A percentile compares a stretch with the other conserved stretches of the same genome.
Evolutionary conservation across 2,113 vertebrate species (phyloP).

Genomic region (Bagarius yarrelli): DNA sequence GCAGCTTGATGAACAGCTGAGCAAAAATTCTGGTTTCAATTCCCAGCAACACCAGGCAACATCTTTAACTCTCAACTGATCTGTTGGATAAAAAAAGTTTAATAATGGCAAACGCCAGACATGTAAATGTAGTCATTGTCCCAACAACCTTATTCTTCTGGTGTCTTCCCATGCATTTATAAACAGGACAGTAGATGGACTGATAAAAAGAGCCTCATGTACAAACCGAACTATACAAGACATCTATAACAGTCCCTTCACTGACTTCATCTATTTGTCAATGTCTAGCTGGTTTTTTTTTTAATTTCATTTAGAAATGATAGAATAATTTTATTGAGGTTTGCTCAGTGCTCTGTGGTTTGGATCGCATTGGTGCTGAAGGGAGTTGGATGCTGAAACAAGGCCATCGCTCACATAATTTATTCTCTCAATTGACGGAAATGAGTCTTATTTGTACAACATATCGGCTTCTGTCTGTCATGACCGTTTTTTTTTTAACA

Average conservation of each 20-base stretch:
- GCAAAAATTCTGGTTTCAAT: too few relatives aligned
- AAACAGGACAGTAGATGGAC: neutral
- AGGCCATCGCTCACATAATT: conserved; percentile 35
- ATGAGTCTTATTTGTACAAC: conserved; percentile 31
- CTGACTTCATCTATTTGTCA: neutral
- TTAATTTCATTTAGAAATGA: neutral
- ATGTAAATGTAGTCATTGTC: too few relatives aligned
- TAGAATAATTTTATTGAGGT: neutral
- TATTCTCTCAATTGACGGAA: conserved; percentile 28
- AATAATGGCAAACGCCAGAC: too few relatives aligned
- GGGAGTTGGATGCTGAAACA: neutral
- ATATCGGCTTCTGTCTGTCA: conserved; percentile 30
- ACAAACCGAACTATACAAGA: neutral
- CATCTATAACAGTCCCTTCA: neutral
- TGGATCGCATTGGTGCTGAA: conserved; percentile 1
- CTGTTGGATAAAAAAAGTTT: too few relatives aligned
- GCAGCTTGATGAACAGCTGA: too few relatives aligned
- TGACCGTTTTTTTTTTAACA: conserved; percentile 17
- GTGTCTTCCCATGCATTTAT: neutral
- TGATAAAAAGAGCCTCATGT: neutral
- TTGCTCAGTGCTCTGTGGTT: conserved; percentile 9
- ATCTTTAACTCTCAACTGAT: too few relatives aligned
- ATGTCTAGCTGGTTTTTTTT: neutral
- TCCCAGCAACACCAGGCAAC: too few relatives aligned
- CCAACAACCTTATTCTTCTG: neutral